A percentile compares a stretch with the other conserved stretches of the same genome.
Conservation (phyloP, 1,140 invertebrate species). For the Vanessa atalanta region DNA sequence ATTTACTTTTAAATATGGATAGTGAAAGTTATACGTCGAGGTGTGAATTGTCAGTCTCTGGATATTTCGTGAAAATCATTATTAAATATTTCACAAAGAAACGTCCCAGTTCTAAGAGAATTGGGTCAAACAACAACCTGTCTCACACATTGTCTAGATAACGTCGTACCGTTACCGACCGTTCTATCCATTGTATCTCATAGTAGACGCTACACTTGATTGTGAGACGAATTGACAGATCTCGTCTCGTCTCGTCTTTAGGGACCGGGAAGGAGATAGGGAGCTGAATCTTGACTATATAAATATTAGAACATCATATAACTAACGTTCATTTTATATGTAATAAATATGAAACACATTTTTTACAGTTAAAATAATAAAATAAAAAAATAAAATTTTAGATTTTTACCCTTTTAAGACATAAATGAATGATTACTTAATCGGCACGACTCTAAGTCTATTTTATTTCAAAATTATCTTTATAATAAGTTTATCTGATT, state of each 20-base stretch:
- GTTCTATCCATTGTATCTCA: conserved; percentile 59
- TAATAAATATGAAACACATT: too few species aligned
- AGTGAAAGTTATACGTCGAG: background rate
- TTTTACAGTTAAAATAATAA: too few species aligned
- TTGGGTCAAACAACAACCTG: conserved; percentile 76
- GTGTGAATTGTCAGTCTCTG: background rate
- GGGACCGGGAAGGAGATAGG: too few species aligned
- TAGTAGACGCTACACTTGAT: conserved; percentile 33
- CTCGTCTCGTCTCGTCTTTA: too few species aligned
- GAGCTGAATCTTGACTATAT: too few species aligned
- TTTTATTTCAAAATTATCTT: conserved; percentile 3
- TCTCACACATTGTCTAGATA: conserved; percentile 71
- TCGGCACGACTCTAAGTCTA: background rate
- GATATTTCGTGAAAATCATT: conserved; percentile 8
- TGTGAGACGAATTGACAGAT: conserved; percentile 21
- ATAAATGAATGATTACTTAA: background rate
- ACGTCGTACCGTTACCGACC: conserved; percentile 66
- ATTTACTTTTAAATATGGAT: background rate
- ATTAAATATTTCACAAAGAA: conserved; percentile 1
- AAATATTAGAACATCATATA: too few species aligned
- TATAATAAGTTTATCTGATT: conserved; percentile 9
- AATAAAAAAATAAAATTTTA: too few species aligned
- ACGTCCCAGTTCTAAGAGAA: conserved; percentile 47
- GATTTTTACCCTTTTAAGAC: too few species aligned
- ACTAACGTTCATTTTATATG: too few species aligned